A percentile compares a stretch with the other conserved stretches of the same genome.
Evolutionary conservation across 2,113 vertebrate genomes (phyloP).

Genomic region (Dicentrarchus labrax): DNA sequence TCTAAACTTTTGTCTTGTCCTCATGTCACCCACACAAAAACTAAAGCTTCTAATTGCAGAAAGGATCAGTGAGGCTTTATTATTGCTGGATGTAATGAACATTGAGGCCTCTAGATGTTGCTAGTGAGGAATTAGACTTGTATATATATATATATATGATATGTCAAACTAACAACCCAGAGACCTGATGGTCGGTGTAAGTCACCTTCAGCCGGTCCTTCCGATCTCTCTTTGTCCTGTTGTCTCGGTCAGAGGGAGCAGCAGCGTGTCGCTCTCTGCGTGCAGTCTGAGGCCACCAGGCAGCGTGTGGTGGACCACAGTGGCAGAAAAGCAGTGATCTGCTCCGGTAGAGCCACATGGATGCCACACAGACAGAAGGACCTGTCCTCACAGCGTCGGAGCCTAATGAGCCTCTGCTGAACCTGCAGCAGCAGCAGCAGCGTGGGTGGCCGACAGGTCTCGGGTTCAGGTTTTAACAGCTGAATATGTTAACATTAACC

Average conservation of each 20-base stretch:
- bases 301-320: slow-evolving; percentile 12
- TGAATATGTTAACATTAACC: too few species aligned
- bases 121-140: not conserved
- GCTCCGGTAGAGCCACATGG: slow-evolving; percentile 21
- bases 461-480: too few species aligned
- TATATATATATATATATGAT: not conserved
- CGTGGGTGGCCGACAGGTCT: slow-evolving; percentile 22
- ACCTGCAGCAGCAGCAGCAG: slow-evolving; percentile 22
- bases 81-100: not conserved
- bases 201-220: not conserved
- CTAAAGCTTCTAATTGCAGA: too few species aligned
- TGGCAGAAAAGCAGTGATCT: slow-evolving; percentile 5
- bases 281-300: slow-evolving; percentile 15
- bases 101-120: not conserved
- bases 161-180: not conserved
- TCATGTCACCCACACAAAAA: too few species aligned
- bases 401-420: slow-evolving; percentile 28
- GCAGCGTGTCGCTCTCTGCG: not conserved
- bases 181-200: not conserved
- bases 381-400: not conserved
- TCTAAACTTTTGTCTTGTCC: not conserved
- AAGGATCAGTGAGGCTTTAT: too few species aligned
- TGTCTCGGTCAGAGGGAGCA: not conserved
- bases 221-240: not conserved
- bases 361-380: too few species aligned